phyloP scores from a whole-genome alignment of 2,797 vertebrate genomes.

The Periophthalmus magnuspinnatus region DNA sequence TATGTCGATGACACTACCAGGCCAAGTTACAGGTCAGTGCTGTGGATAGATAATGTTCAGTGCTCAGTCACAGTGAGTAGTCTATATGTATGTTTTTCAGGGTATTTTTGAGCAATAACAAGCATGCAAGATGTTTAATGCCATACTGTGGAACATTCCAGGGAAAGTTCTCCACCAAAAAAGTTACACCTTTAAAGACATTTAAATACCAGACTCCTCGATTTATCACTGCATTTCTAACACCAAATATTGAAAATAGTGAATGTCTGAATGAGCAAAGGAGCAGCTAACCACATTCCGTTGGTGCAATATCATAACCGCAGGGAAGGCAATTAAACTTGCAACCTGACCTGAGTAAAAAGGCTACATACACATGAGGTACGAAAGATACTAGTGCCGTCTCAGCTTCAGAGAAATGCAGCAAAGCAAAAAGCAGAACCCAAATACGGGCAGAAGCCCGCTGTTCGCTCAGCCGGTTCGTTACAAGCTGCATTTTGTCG shows the following conservation, averaged over 20 bases:
- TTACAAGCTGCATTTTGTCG: slow-evolving; percentile 41
- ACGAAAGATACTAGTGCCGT: slow-evolving; percentile 14
- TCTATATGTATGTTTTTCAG: too few relatives aligned
- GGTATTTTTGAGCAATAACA: too few relatives aligned
- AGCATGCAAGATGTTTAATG: not conserved
- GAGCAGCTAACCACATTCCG: slow-evolving; percentile 28
- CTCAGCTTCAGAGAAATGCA: slow-evolving; percentile 23
- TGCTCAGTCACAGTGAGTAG: too few relatives aligned
- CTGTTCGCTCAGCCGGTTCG: slow-evolving; percentile 28
- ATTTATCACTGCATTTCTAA: slow-evolving; percentile 5
- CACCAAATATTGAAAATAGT: not conserved
- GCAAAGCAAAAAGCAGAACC: slow-evolving; percentile 46
- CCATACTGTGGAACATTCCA: not conserved
- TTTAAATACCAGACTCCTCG: not conserved
- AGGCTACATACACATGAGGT: not conserved
- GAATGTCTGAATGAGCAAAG: slow-evolving; percentile 10
- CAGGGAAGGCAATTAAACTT: slow-evolving; percentile 43
- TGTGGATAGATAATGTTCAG: too few relatives aligned
- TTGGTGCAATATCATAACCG: slow-evolving; percentile 13
- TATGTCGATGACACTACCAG: too few relatives aligned
- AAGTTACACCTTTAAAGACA: not conserved
- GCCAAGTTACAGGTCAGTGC: too few relatives aligned
- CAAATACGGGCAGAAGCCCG: slow-evolving; percentile 37
- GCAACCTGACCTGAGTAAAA: slow-evolving; percentile 43
- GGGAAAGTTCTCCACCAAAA: not conserved